A percentile compares a stretch with the other conserved stretches of the same genome.
Evolutionary conservation across 2,888 invertebrate genomes (phyloP).

Genomic region (Hololepta plana): DNA sequence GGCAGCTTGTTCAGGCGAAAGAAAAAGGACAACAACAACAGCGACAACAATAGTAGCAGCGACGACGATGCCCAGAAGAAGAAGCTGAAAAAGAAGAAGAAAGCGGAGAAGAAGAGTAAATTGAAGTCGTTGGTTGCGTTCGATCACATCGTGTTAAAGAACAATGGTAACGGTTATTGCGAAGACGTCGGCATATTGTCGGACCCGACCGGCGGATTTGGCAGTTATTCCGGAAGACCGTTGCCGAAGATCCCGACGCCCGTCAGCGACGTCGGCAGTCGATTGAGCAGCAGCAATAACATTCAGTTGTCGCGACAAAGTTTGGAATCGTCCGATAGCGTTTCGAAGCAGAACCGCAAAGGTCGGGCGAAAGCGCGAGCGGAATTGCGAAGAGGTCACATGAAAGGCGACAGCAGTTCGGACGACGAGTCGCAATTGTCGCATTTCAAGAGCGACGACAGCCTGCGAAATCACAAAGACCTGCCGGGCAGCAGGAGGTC

Average conservation of each 20-base stretch:
- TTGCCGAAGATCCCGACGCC: conserved; percentile 14
- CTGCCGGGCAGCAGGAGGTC: conserved; percentile 43
- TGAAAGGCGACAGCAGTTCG: conserved; percentile 45
- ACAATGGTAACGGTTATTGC: conserved; percentile 13
- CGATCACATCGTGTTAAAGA: conserved; percentile 40
- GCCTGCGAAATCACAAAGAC: conserved; percentile 30
- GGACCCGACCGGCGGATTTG: conserved; percentile 31
- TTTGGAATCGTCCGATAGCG: conserved; percentile 30
- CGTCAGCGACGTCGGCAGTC: conserved; percentile 19
- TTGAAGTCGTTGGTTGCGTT: conserved; percentile 28
- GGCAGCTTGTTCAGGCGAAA: conserved; percentile 61
- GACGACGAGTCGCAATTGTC: conserved; percentile 55
- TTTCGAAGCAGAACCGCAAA: conserved; percentile 34
- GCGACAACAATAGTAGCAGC: conserved; percentile 34
- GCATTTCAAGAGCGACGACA: conserved; percentile 50
- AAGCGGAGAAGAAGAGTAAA: conserved; percentile 35
- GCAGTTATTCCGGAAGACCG: conserved; percentile 15
- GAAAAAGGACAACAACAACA: conserved; percentile 45
- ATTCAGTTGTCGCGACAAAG: conserved; percentile 13
- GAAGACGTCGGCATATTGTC: conserved; percentile 37
- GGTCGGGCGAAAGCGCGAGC: conserved; percentile 46
- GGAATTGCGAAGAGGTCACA: conserved; percentile 14
- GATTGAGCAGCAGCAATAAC: conserved; percentile 10
- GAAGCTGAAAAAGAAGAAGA: conserved; percentile 25
- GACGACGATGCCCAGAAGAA: conserved; percentile 25